A percentile compares a stretch with the other conserved stretches of the same genome.
Evolutionary conservation across 2,888 invertebrate species (phyloP).

Genomic region (Heteromyza rotundicornis): DNA sequence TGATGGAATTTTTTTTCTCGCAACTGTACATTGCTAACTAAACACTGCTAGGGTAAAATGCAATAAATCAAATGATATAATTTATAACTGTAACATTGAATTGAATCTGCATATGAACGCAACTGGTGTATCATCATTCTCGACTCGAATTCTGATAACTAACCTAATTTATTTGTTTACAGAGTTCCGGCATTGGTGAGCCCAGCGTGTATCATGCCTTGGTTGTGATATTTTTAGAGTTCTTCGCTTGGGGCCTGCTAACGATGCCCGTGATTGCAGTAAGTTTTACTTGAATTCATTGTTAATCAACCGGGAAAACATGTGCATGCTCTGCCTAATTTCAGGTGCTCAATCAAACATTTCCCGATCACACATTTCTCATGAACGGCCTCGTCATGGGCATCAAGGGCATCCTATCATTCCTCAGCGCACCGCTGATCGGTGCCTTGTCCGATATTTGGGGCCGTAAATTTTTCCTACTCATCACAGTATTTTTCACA

Average conservation of each 20-base stretch:
- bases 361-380: slow-evolving; percentile 95
- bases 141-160: too few relatives aligned
- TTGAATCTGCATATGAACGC: too few relatives aligned
- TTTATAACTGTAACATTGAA: too few relatives aligned
- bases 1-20: too few relatives aligned
- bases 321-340: neutral
- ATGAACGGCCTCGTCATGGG: slow-evolving; percentile 99
- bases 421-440: slow-evolving; percentile 95
- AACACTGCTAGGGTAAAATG: too few relatives aligned
- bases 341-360: slow-evolving; percentile 92
- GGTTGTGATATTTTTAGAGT: slow-evolving; percentile 99
- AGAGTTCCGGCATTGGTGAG: slow-evolving; percentile 87
- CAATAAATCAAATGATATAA: too few relatives aligned
- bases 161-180: too few relatives aligned
- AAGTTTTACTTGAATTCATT: slow-evolving; percentile 34
- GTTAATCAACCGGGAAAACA: neutral
- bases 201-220: slow-evolving; percentile 98
- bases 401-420: slow-evolving; percentile 96
- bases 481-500: slow-evolving; percentile 98
- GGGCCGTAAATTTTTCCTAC: slow-evolving; percentile 96
- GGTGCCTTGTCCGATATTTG: slow-evolving; percentile 98
- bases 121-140: too few relatives aligned
- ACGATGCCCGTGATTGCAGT: slow-evolving; percentile 93
- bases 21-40: too few relatives aligned
- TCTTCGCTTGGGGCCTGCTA: slow-evolving; percentile 99